Evolutionary conservation across 2,113 vertebrate genomes (phyloP), one percentile per base, ranked within the genome.

Genomic region (Albula glossodonta): DNA sequence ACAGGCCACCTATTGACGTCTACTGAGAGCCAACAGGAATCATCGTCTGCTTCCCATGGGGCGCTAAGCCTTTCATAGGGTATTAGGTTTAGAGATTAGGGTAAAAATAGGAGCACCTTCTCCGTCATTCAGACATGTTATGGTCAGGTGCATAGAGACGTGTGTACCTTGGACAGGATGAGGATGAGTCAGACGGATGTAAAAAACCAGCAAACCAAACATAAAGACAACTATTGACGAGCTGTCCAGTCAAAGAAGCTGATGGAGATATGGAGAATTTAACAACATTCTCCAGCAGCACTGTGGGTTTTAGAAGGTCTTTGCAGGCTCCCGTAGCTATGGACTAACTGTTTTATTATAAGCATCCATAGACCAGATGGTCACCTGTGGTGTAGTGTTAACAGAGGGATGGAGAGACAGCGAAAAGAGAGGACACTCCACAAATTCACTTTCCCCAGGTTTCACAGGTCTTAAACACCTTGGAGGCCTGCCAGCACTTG

Each of bases 21-120:
- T 52, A 12, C 2, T 25, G 63, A 52, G 51, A 60, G 63, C 49
- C n/a, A 2, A 81, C 82, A 87, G 70, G 51, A 85, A 31, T 82
- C 52, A 10, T 0, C 25, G 25, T 17, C 63, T 48, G 83, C 86
- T 87, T 89, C 70, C 85, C 12, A 80, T 80, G 77, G 66, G 74
- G 49, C 60, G 52, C 41, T 88, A 84, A 87, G 81, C 84, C 89
- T 31, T 84, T 90, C 66, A 88, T 81, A 12, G 17, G 81, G 78
- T 74, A 60, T 81, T 57, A 83, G 78, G 48, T 6, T 19, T 10
- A 84, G 22, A 56, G 87, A 86, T 88, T 86, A 88, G 1, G 19
- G 80, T 77, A 85, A 86, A 89, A 86, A 86, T 84, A 88, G 82
- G 22, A 52, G 80, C 49, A 57, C 79, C 56, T 66, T 22, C 60